Evolutionary conservation across 2,113 vertebrate genomes (phyloP).

Genomic region (Circaetus gallicus): DNA sequence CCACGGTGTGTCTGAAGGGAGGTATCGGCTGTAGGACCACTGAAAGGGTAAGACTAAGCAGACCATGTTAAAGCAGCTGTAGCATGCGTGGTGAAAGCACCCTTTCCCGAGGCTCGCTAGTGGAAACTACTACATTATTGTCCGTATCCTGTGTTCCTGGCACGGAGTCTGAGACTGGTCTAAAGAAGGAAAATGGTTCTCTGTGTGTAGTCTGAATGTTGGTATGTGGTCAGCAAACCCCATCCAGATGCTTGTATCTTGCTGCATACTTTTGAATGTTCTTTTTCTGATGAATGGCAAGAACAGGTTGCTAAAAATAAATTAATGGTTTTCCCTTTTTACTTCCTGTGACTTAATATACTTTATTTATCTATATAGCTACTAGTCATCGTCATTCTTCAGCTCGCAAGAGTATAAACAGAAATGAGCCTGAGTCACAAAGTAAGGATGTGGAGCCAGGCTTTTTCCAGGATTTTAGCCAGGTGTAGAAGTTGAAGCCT

Average conservation of each 20-base stretch:
- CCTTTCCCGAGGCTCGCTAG: neutral
- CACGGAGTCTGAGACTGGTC: neutral
- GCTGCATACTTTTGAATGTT: constrained; percentile 55
- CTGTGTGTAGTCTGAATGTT: constrained; percentile 16
- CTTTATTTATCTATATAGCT: constrained; percentile 48
- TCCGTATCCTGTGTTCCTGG: constrained; percentile 9
- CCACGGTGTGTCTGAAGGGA: rapidly evolving
- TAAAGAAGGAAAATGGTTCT: constrained; percentile 50
- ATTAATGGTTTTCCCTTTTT: constrained; percentile 42
- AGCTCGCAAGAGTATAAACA: constrained; percentile 16
- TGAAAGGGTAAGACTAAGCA: neutral
- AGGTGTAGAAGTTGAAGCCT: neutral
- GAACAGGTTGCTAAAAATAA: constrained; percentile 75
- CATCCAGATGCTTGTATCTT: constrained; percentile 52
- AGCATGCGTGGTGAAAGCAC: neutral
- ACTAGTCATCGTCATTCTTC: constrained; percentile 14
- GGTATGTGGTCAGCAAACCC: constrained; percentile 50
- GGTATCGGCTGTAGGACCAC: neutral
- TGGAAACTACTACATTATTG: neutral
- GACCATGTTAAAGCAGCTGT: neutral
- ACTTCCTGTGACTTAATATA: constrained; percentile 58
- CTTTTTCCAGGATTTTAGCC: constrained; percentile 17
- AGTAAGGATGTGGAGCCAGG: neutral
- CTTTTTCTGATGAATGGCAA: constrained; percentile 70
- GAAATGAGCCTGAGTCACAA: constrained; percentile 1